Evolutionary conservation across 2,113 vertebrate species (phyloP), one percentile per base, ranked within the genome.

Genomic region (Leptodactylus fuscus): DNA sequence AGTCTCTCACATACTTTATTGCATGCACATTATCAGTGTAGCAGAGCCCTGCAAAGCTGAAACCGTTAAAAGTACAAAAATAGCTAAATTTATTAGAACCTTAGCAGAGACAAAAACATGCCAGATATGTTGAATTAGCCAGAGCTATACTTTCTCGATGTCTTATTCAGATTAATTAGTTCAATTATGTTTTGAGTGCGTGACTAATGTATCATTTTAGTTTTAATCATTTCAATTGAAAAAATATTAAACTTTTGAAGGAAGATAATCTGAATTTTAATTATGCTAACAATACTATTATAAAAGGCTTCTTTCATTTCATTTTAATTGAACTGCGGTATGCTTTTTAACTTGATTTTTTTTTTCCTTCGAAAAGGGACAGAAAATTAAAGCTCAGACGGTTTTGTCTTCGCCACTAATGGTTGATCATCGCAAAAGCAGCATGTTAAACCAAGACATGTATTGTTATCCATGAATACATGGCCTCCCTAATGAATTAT

Each of bases 201-300:
- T 86, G 84, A 86, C 84, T 86, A 86, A 86, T 86, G 84, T 86
- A 86, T 86, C 84, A 86, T 86, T 86, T 86, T 86, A 86, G 76
- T 86, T 86, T 86, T 86, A 86, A 86, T 86, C 84, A 86, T 86
- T 86, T 86, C 84, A 86, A 86, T 86, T 86, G 84, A 86, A 86
- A 86, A 86, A 86, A 86, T 86, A 86, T 86, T 86, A 86, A 86
- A 81, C 67, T 86, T 86, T 86, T 86, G 84, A 86, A 86, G 65
- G 84, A 86, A 86, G 84, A 86, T 86, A 86, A 86, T 86, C 84
- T 86, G 84, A 86, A 86, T 86, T 86, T 86, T 86, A 86, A 86
- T 86, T 86, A 86, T 86, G 84, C 77, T 81, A 86, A 86, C 84
- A 86, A 86, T 86, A 86, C 84, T 77, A 81, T 86, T 86, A 85